Base-by-base conservation (phyloP, 2,113 vertebrate genomes). In the Heteronetta atricapilla region DNA sequence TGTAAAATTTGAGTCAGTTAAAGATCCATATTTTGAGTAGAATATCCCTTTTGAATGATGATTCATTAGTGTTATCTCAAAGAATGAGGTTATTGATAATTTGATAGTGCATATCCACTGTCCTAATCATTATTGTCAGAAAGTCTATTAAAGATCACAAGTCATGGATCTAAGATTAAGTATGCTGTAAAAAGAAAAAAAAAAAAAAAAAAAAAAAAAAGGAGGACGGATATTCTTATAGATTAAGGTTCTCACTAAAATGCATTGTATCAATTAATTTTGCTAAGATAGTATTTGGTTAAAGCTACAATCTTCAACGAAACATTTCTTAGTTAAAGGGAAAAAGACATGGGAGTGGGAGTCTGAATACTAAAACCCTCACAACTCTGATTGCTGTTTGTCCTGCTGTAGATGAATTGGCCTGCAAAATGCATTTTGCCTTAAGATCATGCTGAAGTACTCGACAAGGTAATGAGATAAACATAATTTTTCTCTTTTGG, bases 101-200 rank as follows among this genome's bases (percentile, higher is more conserved):
- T 96, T 95, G 90, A 84, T 94, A 88, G 66, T 59, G 67, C 8
- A 48, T 70, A 96, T 91, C 86, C 50, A 86, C 84, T 66, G 73
- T 58, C 68, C 89, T 97, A 98, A 98, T 97, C 93, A 89, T 95
- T 97, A 97, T 93, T 97, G 96, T 97, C 98, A 98, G 96, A 92
- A 97, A 97, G 88, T 97, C 97, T 96, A 97, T 97, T 86, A 89
- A 94, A 97, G 96, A 95, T 93, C 95, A 97, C 40, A 97, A 95
- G 96, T 96, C 97, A 97, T 52, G 69, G 55, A 74, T 94, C 89
- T 97, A 91, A 96, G 97, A 97, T 97, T 80, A 94, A 94, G 80
- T 63, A 89, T 67, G 55, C 68, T 91, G 84, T 25, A 60, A 86
- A 95, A 88, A 96, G 86, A 79, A 82, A 81, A 74, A 77, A 95